Evolutionary conservation across 1,140 invertebrate genomes (phyloP), one percentile per base, ranked within the genome.

Genomic region (Hestina assimilis): DNA sequence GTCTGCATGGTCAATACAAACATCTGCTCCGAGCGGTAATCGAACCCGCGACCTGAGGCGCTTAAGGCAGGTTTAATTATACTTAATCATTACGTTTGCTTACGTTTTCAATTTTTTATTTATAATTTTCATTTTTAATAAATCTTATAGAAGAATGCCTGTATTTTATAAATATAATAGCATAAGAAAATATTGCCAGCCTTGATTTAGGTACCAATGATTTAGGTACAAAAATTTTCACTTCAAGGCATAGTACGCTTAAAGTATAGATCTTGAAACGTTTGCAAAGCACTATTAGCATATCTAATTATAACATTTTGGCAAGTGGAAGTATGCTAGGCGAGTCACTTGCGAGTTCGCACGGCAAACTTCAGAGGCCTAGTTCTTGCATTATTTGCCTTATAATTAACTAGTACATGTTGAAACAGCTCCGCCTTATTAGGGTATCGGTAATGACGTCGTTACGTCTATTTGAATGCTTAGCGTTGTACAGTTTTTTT

Each of bases 391-490:
- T 29, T 70, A 59, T 79, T 72, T 77, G 68, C 53, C 66, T 47
- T 63, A 51, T 69, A 70, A 72, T 79, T 79, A 74, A 68, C 72
- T 48, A 26, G 53, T 58, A 59, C 54, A 67, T 55, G 72, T 58
- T 59, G 62, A 57, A 60, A 59, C 63, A 61, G 61, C 50, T 69
- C 64, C 41, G 38, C 69, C 78, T 80, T 77, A 75, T 83, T 85
- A 85, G 78, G 66, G 63, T 57, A 65, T 74, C 65, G 72, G 69
- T 85, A 85, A 85, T 70, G 79, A 85, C 79, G 65, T 85, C 79
- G 75, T 85, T 85, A 83, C 63, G 47, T 53, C 54, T 47, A 73
- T 83, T 82, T 75, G 69, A 69, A 61, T 66, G 48, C 70, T 85
- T 85, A 85, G 74, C 74, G 62, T 42, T 66, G 45, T 58, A 56